phyloP scores from a whole-genome alignment of 2,888 invertebrate genomes.

The Anagyrus pseudococci region DNA sequence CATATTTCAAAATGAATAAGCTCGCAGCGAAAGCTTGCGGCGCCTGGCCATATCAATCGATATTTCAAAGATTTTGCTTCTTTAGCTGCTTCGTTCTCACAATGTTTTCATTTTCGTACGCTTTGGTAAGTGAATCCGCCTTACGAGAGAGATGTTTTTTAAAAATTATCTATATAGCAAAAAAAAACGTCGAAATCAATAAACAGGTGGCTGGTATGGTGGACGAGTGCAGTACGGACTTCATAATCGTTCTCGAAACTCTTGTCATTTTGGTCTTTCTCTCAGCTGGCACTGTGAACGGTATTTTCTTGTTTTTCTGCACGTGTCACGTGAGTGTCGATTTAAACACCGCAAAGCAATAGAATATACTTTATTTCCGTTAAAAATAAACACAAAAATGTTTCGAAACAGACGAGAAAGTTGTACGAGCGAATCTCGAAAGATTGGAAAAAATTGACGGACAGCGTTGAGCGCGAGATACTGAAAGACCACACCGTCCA shows the following conservation, averaged over 20 bases:
- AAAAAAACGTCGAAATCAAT: background rate
- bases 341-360: background rate
- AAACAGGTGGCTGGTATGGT: background rate
- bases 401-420: background rate
- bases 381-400: no score
- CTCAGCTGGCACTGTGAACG: background rate
- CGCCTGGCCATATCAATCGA: constrained; percentile 5
- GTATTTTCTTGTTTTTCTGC: background rate
- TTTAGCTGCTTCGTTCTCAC: background rate
- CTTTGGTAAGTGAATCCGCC: background rate
- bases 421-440: background rate
- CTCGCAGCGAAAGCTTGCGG: background rate
- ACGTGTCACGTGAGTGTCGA: no score
- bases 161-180: background rate
- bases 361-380: background rate
- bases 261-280: background rate
- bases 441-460: background rate
- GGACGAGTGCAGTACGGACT: background rate
- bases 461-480: background rate
- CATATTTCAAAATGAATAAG: background rate
- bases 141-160: background rate
- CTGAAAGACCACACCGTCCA: background rate
- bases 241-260: background rate
- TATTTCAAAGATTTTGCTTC: background rate
- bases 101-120: background rate